Evolutionary conservation across 2,113 vertebrate genomes (phyloP).

Genomic region (Smithornis capensis): DNA sequence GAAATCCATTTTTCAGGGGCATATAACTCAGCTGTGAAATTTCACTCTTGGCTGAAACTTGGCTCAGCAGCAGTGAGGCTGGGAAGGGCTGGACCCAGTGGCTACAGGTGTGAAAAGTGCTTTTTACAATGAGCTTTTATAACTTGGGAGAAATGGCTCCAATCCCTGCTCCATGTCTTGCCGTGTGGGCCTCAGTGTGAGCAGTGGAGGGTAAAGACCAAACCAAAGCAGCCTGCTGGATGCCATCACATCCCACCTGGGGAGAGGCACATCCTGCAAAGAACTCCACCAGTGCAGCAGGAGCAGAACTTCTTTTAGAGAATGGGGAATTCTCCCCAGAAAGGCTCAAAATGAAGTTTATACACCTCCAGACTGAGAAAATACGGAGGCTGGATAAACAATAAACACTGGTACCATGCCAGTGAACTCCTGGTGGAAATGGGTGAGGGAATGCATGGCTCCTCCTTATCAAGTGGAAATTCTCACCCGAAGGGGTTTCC

Average conservation of each 20-base stretch:
- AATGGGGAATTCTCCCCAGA: background rate
- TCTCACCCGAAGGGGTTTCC: background rate
- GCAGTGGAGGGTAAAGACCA: background rate
- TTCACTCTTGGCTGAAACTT: constrained; percentile 30
- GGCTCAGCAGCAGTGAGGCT: constrained; percentile 17
- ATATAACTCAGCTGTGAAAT: constrained; percentile 33
- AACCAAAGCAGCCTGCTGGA: background rate
- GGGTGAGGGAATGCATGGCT: background rate
- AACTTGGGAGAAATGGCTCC: background rate
- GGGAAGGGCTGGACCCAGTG: background rate
- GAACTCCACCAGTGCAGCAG: accelerated
- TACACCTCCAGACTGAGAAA: background rate
- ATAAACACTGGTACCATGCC: background rate
- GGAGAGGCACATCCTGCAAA: background rate
- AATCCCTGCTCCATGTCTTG: background rate
- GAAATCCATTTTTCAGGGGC: constrained; percentile 40
- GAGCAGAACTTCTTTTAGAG: background rate
- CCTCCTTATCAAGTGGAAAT: background rate
- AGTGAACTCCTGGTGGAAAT: background rate
- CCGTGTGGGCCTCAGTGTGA: background rate
- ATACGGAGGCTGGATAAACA: background rate
- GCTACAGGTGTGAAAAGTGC: constrained; percentile 27
- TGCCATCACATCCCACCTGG: background rate
- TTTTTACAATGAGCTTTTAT: constrained; percentile 10
- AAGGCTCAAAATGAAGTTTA: background rate